Evolutionary conservation across 2,113 vertebrate genomes (phyloP).

Genomic region (Embiotoca jacksoni): DNA sequence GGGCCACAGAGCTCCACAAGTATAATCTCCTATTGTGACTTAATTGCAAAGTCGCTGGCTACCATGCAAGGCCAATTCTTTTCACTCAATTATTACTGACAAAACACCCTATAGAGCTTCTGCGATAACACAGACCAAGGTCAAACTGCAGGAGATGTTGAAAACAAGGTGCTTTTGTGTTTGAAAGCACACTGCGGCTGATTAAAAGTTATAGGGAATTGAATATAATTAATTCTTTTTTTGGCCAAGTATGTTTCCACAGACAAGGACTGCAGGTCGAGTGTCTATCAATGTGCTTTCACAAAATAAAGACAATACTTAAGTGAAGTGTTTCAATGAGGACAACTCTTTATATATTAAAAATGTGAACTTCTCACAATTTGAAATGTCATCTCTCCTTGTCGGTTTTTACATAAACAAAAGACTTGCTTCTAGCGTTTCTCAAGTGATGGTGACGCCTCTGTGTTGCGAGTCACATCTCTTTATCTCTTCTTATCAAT

Average conservation of each 20-base stretch:
- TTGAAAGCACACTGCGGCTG: slow-evolving; percentile 26
- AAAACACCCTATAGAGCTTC: slow-evolving; percentile 37
- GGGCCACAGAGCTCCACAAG: slow-evolving; percentile 46
- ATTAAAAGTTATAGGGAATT: slow-evolving; percentile 15
- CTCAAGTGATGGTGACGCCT: background rate
- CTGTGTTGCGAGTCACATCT: slow-evolving; percentile 8
- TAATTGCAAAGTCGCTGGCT: slow-evolving; percentile 39
- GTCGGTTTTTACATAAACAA: background rate
- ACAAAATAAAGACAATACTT: no score
- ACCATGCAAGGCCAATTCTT: slow-evolving; percentile 57
- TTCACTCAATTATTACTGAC: slow-evolving; percentile 46
- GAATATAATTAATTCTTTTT: no score
- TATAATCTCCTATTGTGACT: slow-evolving; percentile 64
- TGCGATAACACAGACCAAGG: slow-evolving; percentile 42
- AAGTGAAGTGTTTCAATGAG: slow-evolving; percentile 11
- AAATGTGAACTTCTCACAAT: slow-evolving; percentile 6
- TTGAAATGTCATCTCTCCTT: slow-evolving; percentile 10
- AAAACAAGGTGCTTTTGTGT: slow-evolving; percentile 52
- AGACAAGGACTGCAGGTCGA: no score
- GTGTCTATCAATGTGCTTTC: no score
- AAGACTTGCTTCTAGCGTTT: background rate
- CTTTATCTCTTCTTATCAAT: background rate
- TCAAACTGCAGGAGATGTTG: slow-evolving; percentile 35
- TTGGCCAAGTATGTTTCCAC: no score
- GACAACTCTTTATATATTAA: slow-evolving; percentile 21